Base-by-base conservation (phyloP, 2,888 invertebrate genomes). In the Chalcosyrphus nemorum region DNA sequence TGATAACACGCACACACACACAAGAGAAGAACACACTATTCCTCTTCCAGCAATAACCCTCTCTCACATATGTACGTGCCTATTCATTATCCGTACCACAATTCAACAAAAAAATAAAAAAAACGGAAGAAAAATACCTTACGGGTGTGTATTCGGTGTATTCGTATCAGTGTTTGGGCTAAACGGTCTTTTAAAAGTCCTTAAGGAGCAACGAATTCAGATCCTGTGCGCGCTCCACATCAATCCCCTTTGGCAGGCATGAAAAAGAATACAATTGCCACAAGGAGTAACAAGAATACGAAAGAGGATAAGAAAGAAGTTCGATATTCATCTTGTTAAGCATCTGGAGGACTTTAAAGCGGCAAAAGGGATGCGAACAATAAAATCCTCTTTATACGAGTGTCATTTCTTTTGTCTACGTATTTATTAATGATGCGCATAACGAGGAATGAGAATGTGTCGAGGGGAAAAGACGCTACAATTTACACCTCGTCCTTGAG, bases 41-140 rank as follows among this genome's bases (percentile, higher is more conserved):
- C 27, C 61, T n/a, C n/a, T 29, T 15, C n/a, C n/a, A 21, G n/a
- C n/a, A 35, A 38, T 2, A 50, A 56, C 29, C 32, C 17, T 27
- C 13, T 27, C 54, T 43, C 45, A 63, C 32, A 17, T 6, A 54
- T 15, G 43, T 43, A 74, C 56, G 41, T 59, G 47, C 50, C 59
- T 38, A 70, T 81, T 81, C 50, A 71, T 70, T 76, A 65, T 76
- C 57, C 43, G 50, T n/a, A 38, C 57, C 76, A 59, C 81, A 76
- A 71, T 6, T n/a, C n/a, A n/a, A n/a, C n/a, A n/a, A n/a, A n/a
- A n/a, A n/a, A n/a, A n/a, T n/a, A n/a, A n/a, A n/a, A n/a, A n/a
- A n/a, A n/a, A n/a, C 32, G 76, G 50, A 65, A 75, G 19, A n/a
- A 50, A 19, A 57, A 72, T 66, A 72, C 57, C 80, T 80, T 59